Evolutionary conservation across 2,888 invertebrate genomes (phyloP).

Genomic region (Cephus spinipes): DNA sequence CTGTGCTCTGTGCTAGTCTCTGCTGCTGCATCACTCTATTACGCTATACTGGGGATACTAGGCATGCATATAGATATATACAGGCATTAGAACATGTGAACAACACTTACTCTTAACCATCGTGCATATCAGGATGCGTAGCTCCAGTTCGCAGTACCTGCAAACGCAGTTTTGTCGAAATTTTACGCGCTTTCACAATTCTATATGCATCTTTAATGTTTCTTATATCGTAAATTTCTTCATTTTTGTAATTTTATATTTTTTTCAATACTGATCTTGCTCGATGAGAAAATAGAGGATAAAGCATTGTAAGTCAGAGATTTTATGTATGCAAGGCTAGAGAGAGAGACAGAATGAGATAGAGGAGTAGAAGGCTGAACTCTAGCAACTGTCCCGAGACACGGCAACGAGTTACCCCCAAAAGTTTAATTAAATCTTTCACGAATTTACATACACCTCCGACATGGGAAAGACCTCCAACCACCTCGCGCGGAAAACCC

Average conservation of each 20-base stretch:
- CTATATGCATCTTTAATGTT: neutral
- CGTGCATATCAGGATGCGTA: conserved; percentile 40
- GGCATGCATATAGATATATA: neutral
- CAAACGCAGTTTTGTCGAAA: neutral
- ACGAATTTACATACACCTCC: conserved; percentile 58
- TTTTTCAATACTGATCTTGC: neutral
- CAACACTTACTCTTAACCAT: conserved; percentile 42
- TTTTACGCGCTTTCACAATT: neutral
- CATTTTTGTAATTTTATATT: neutral
- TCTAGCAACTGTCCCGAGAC: neutral
- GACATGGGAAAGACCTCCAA: conserved; percentile 12
- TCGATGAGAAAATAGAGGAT: neutral
- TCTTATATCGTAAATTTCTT: neutral
- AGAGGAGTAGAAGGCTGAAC: neutral
- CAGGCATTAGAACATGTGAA: conserved; percentile 31
- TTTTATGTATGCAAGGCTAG: neutral
- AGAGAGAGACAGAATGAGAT: neutral
- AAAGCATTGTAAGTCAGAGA: neutral
- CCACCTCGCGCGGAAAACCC: conserved; percentile 39
- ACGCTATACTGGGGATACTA: conserved; percentile 46
- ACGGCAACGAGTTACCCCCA: neutral
- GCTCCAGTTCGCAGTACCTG: conserved; percentile 15
- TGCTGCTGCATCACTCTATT: conserved; percentile 59
- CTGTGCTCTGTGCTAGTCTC: conserved; percentile 45
- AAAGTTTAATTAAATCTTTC: conserved; percentile 63